A percentile compares a stretch with the other conserved stretches of the same genome.
These are phyloP conservation scores for Serinus canaria DNA, from an alignment of 2,113 vertebrate species.

Conservation along the genomic window DNA sequence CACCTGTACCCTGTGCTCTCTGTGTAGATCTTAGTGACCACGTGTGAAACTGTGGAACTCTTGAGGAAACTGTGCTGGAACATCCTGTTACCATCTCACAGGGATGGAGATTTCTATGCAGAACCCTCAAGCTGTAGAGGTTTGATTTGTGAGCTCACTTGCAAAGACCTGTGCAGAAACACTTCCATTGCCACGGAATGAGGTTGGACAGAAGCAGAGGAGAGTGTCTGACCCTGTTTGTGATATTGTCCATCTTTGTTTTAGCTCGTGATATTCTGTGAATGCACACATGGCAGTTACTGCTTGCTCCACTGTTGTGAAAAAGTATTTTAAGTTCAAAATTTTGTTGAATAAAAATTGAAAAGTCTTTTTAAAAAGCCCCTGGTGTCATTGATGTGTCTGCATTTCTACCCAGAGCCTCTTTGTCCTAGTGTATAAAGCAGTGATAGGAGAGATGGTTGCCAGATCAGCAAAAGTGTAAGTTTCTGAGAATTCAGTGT, in stretches of 20 bases:
- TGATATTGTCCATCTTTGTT: neutral
- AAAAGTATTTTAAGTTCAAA: slow-evolving; percentile 42
- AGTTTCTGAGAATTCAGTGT: neutral
- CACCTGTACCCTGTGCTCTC: neutral
- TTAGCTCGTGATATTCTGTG: neutral
- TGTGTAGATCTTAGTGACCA: neutral
- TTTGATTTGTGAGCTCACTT: neutral
- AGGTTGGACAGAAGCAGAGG: neutral
- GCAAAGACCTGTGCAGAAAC: neutral
- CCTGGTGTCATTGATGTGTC: neutral
- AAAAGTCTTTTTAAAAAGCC: neutral
- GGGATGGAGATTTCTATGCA: slow-evolving; percentile 5
- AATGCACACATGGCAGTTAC: neutral
- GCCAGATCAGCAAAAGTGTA: neutral
- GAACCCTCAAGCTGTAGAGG: neutral
- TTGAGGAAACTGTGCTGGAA: neutral
- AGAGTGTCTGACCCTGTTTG: neutral
- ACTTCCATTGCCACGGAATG: neutral
- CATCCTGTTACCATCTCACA: neutral
- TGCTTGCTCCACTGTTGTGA: slow-evolving; percentile 41
- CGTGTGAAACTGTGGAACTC: neutral
- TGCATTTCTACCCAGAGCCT: neutral
- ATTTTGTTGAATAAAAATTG: slow-evolving; percentile 32
- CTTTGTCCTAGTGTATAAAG: neutral
- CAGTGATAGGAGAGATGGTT: neutral